Conservation (phyloP, 1,140 invertebrate genomes). For the Dolichoris vasculosae region DNA sequence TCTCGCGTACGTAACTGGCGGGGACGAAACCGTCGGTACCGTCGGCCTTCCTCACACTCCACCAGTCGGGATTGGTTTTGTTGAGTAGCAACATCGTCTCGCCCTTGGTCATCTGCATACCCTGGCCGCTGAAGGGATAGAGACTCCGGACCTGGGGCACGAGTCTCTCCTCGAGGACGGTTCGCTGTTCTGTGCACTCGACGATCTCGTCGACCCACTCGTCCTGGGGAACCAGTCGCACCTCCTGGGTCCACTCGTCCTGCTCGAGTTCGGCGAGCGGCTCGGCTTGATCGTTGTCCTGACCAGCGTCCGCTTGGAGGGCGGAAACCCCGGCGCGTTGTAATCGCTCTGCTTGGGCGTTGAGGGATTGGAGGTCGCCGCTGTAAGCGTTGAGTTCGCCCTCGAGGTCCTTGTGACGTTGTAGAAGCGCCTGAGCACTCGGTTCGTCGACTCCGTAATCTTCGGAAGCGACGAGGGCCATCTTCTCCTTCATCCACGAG, state of each 20-base stretch:
- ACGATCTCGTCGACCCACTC: slow-evolving; percentile 93
- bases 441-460: slow-evolving; percentile 94
- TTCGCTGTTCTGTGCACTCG: slow-evolving; percentile 87
- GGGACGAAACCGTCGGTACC: slow-evolving; percentile 97
- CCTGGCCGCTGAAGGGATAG: slow-evolving; percentile 94
- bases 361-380: slow-evolving; percentile 90
- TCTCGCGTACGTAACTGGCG: slow-evolving; percentile 96
- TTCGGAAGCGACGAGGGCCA: slow-evolving; percentile 88
- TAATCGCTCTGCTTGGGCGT: slow-evolving; percentile 88
- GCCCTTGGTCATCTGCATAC: slow-evolving; percentile 93
- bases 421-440: slow-evolving; percentile 88
- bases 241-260: slow-evolving; percentile 85
- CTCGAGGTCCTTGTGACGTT: slow-evolving; percentile 90
- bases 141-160: slow-evolving; percentile 92
- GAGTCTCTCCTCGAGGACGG: slow-evolving; percentile 88
- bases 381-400: slow-evolving; percentile 94
- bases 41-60: slow-evolving; percentile 94
- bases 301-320: slow-evolving; percentile 61
- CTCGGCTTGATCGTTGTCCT: slow-evolving; percentile 82
- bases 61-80: slow-evolving; percentile 98
- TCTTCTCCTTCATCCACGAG: slow-evolving; percentile 96
- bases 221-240: slow-evolving; percentile 88
- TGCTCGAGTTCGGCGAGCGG: slow-evolving; percentile 79
- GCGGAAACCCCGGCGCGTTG: slow-evolving; percentile 86
- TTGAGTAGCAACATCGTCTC: slow-evolving; percentile 92